Percentiles rank a stretch among this genome's conserved stretches.
These are phyloP conservation scores for Micropterix aruncella DNA, from an alignment of 2,888 invertebrate species.

Conservation along the genomic window DNA sequence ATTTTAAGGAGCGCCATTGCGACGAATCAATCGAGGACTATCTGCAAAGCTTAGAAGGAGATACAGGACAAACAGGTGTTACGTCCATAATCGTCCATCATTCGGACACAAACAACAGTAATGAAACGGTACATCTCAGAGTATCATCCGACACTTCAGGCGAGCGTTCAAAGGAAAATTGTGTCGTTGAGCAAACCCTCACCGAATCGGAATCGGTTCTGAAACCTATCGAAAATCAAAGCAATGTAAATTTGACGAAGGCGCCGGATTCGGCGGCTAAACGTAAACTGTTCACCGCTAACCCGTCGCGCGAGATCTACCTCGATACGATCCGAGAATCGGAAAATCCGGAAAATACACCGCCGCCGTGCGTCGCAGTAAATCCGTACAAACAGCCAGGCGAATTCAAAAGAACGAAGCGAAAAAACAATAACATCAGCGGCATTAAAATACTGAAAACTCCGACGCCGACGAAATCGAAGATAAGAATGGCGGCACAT, in stretches of 20 bases:
- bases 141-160: conserved; percentile 3
- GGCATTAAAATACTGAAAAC: background rate
- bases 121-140: background rate
- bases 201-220: background rate
- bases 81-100: too few species aligned
- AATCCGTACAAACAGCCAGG: background rate
- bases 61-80: too few species aligned
- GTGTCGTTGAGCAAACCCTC: background rate
- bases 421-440: background rate
- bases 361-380: background rate
- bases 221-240: background rate
- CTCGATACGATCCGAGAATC: background rate
- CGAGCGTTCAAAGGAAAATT: background rate
- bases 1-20: too few species aligned
- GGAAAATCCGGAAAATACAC: background rate
- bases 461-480: background rate
- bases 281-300: conserved; percentile 1
- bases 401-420: background rate
- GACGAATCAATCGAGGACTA: too few species aligned
- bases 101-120: too few species aligned
- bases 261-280: background rate
- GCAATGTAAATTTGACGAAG: background rate
- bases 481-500: background rate
- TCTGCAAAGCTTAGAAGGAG: too few species aligned
- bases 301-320: background rate